These are phyloP conservation scores for Anthoscopus minutus DNA, from an alignment of 2,113 vertebrate species.

Conservation along the genomic window DNA sequence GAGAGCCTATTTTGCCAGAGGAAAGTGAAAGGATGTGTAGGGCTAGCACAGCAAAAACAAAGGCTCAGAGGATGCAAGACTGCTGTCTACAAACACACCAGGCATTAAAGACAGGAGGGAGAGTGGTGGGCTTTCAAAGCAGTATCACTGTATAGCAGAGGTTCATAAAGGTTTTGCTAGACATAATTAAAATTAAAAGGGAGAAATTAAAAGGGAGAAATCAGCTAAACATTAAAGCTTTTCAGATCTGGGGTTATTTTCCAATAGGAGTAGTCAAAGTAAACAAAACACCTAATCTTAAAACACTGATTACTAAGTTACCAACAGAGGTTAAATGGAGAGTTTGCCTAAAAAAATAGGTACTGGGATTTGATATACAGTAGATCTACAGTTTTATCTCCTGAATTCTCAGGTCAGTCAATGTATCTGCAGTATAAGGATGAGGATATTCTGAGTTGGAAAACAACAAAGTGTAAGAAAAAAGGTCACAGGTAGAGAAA, in stretches of 20 bases:
- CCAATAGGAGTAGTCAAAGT: neutral
- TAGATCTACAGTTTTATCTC: neutral
- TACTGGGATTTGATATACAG: neutral
- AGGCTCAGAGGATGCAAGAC: neutral
- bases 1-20: neutral
- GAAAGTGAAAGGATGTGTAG: neutral
- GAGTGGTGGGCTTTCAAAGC: neutral
- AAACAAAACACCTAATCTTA: neutral
- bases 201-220: neutral
- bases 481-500: neutral
- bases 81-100: neutral
- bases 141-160: neutral
- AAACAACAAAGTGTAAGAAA: neutral
- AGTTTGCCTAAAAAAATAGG: neutral
- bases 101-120: neutral
- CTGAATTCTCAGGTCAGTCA: neutral
- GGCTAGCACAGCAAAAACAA: neutral
- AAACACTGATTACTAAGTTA: neutral
- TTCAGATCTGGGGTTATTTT: neutral
- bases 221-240: neutral
- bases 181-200: neutral
- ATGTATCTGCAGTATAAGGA: neutral
- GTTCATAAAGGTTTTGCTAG: neutral
- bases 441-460: neutral
- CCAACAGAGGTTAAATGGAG: neutral